phyloP scores from a whole-genome alignment of 2,797 vertebrate species.

The Leucoraja ocellata region DNA sequence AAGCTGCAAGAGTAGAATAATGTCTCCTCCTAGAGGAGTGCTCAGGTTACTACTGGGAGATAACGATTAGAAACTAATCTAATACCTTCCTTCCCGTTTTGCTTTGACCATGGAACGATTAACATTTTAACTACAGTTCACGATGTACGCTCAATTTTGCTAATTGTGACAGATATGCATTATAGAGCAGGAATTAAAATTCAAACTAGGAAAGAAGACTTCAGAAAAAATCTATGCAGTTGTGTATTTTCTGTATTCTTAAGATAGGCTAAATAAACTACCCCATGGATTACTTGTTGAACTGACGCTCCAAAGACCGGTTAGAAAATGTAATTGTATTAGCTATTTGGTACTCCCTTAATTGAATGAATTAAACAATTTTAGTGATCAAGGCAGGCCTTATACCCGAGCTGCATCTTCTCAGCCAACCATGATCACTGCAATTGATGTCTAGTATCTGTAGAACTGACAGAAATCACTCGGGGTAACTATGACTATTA shows the following conservation, averaged over 20 bases:
- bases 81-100: background rate
- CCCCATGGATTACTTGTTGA: background rate
- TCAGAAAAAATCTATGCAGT: background rate
- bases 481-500: no score
- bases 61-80: background rate
- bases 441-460: background rate
- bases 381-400: background rate
- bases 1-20: background rate
- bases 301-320: background rate
- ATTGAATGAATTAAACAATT: background rate
- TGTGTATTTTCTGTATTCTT: background rate
- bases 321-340: background rate
- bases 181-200: background rate
- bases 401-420: background rate
- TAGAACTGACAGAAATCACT: background rate
- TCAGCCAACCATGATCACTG: background rate
- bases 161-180: background rate
- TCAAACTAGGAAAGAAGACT: background rate
- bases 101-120: background rate
- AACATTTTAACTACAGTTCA: background rate
- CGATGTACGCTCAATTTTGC: background rate
- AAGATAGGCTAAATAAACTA: background rate
- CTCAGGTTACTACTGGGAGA: background rate
- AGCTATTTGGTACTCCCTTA: background rate
- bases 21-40: conserved; percentile 1